Percentiles rank a stretch among this genome's conserved stretches.
These are phyloP conservation scores for Psilanteris sp. DNA, from an alignment of 1,140 invertebrate genomes.

Conservation along the genomic window DNA sequence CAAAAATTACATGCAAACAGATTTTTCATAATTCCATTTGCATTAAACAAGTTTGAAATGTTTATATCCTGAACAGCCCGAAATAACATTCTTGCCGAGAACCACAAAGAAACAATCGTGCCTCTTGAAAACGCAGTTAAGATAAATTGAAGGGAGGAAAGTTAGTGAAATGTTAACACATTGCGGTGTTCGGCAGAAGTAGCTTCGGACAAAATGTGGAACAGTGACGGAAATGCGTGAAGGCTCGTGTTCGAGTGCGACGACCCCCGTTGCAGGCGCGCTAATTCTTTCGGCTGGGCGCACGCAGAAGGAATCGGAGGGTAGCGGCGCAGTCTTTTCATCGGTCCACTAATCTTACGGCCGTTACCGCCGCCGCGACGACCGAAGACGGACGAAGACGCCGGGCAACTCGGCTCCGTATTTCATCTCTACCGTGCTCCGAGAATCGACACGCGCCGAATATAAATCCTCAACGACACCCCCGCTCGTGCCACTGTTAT, in stretches of 20 bases:
- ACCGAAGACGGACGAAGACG: not conserved
- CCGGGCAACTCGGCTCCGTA: too few relatives aligned
- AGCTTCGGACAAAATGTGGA: conserved; percentile 16
- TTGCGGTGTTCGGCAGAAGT: not conserved
- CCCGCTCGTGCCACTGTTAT: conserved; percentile 26
- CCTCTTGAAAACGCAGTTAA: not conserved
- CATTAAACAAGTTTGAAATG: too few relatives aligned
- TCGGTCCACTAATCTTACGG: conserved; percentile 54
- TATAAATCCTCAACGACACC: conserved; percentile 35
- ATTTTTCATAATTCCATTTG: too few relatives aligned
- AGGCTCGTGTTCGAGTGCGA: conserved; percentile 36
- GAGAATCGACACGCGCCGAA: conserved; percentile 20
- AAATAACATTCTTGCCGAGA: too few relatives aligned
- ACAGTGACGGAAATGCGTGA: conserved; percentile 9
- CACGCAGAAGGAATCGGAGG: conserved; percentile 41
- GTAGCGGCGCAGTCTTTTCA: conserved; percentile 52
- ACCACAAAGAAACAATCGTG: too few relatives aligned
- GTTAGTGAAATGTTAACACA: not conserved
- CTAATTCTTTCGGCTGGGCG: conserved; percentile 37
- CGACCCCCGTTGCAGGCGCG: conserved; percentile 32
- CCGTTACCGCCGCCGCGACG: conserved; percentile 13
- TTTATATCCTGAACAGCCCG: too few relatives aligned
- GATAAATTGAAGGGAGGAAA: not conserved
- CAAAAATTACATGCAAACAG: too few relatives aligned
- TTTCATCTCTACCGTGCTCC: conserved; percentile 28